A percentile compares a stretch with the other conserved stretches of the same genome.
Evolutionary conservation across 2,797 vertebrate species (phyloP).

Genomic region (Sebastolobus altivelis): DNA sequence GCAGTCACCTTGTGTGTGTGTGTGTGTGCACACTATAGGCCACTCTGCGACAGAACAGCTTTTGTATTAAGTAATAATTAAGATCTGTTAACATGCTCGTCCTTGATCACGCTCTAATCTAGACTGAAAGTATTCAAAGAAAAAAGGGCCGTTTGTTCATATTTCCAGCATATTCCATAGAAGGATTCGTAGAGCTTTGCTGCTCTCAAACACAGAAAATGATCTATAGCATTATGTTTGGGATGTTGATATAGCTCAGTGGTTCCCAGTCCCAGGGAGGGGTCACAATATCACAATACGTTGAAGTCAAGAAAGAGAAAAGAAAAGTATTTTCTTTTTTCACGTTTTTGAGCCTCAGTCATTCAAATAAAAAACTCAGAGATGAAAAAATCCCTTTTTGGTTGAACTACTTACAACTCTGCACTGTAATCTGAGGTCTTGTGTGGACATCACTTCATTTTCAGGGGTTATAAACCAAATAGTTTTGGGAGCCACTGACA

Average conservation of each 20-base stretch:
- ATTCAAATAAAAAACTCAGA: no score
- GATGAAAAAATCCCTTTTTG: neutral
- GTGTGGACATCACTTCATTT: neutral
- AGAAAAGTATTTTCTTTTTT: no score
- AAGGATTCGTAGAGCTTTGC: neutral
- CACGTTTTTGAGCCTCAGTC: neutral
- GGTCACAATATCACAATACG: neutral
- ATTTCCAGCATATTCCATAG: neutral
- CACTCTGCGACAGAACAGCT: conserved; percentile 9
- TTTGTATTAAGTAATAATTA: conserved; percentile 45
- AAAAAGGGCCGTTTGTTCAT: neutral
- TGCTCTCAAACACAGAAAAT: neutral
- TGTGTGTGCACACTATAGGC: conserved; percentile 18
- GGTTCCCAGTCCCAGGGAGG: neutral
- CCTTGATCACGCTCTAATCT: conserved; percentile 25
- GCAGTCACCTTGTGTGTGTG: conserved; percentile 58
- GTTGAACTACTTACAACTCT: neutral
- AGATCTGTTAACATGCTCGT: conserved; percentile 8
- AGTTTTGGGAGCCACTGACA: neutral
- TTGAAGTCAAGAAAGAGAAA: neutral
- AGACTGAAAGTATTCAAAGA: neutral
- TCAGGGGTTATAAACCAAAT: neutral
- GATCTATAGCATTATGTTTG: neutral
- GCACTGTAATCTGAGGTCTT: neutral
- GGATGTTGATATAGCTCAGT: neutral